Conservation (phyloP, 2,113 vertebrate genomes). For the Diadophis punctatus region DNA sequence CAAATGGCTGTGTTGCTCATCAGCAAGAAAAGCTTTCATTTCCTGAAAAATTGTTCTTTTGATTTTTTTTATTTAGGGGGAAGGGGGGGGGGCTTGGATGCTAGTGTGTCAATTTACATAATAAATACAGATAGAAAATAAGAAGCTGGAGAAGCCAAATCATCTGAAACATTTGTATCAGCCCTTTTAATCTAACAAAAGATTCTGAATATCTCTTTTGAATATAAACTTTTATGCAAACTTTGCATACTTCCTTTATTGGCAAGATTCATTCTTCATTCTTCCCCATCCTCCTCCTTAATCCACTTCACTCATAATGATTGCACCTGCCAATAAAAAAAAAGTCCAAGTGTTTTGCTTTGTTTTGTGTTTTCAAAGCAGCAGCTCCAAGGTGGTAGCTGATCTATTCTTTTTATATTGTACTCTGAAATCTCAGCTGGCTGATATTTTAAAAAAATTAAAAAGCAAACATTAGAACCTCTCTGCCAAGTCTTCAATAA, state of each 20-base stretch:
- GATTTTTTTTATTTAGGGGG: conserved; percentile 28
- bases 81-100: not conserved
- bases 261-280: conserved; percentile 3
- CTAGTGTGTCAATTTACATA: conserved; percentile 55
- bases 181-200: conserved; percentile 38
- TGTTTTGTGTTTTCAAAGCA: conserved; percentile 13
- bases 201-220: conserved; percentile 59
- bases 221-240: conserved; percentile 47
- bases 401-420: conserved; percentile 62
- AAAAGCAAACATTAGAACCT: conserved; percentile 44
- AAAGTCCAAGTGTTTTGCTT: conserved; percentile 58
- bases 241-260: conserved; percentile 51
- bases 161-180: conserved; percentile 36
- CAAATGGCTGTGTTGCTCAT: conserved; percentile 60
- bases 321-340: conserved; percentile 50
- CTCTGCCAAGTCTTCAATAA: conserved; percentile 54
- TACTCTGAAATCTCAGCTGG: conserved; percentile 59
- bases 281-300: conserved; percentile 26
- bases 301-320: conserved; percentile 57
- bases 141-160: conserved; percentile 42
- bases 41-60: conserved; percentile 50
- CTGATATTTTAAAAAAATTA: conserved; percentile 38
- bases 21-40: conserved; percentile 58
- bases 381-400: conserved; percentile 62
- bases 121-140: conserved; percentile 59